These are phyloP conservation scores for Hippocampus comes DNA, from an alignment of 2,113 vertebrate genomes.

Conservation along the genomic window DNA sequence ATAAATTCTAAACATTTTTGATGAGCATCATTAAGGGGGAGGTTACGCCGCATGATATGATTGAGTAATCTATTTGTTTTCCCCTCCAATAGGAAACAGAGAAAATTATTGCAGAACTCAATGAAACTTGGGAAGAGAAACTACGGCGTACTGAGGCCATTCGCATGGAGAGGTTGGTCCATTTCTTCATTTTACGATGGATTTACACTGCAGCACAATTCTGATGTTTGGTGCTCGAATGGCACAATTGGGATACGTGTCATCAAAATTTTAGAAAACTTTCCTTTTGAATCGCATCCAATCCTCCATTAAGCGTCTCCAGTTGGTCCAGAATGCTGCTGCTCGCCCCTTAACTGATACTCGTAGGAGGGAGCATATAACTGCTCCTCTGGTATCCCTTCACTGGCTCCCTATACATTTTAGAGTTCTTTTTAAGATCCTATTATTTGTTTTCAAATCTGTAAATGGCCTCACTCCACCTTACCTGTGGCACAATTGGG, in stretches of 20 bases:
- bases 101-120: slow-evolving; percentile 97
- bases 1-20: too few species aligned
- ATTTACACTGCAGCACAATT: background rate
- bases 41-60: background rate
- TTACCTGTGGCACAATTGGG: background rate
- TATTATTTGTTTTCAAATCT: too few species aligned
- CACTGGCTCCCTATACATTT: too few species aligned
- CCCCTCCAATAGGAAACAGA: slow-evolving; percentile 83
- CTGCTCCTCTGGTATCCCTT: too few species aligned
- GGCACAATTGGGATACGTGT: background rate
- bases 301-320: too few species aligned
- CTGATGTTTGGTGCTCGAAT: background rate
- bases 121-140: slow-evolving; percentile 98
- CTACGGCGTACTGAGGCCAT: slow-evolving; percentile 92
- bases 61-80: background rate
- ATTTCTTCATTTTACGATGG: background rate
- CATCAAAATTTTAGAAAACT: too few species aligned
- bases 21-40: background rate
- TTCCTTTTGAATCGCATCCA: too few species aligned
- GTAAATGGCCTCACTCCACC: too few species aligned
- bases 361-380: too few species aligned
- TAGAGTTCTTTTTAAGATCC: too few species aligned
- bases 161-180: slow-evolving; percentile 87
- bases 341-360: too few species aligned
- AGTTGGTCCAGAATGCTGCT: too few species aligned